These are phyloP conservation scores for Cydia amplana DNA, from an alignment of 1,140 invertebrate genomes.

Conservation along the genomic window DNA sequence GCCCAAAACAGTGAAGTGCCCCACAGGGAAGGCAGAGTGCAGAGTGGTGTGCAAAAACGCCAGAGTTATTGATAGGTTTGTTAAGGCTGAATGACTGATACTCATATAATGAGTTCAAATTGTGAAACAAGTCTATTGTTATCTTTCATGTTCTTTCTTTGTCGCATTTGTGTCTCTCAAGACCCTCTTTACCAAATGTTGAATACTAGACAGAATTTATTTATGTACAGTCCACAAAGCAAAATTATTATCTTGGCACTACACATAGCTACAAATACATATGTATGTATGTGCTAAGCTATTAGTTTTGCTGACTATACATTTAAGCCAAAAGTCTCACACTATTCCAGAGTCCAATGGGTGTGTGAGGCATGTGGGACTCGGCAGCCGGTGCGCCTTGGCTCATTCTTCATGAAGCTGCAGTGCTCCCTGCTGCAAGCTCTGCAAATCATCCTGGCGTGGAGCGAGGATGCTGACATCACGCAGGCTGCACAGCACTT, in stretches of 20 bases:
- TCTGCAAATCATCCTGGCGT: conserved; percentile 64
- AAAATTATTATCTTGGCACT: no score
- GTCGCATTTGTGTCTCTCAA: no score
- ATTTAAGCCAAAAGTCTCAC: not conserved
- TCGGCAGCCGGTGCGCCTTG: conserved; percentile 58
- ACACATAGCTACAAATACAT: no score
- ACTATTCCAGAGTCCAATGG: conserved; percentile 66
- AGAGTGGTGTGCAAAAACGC: conserved; percentile 57
- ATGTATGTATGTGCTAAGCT: no score
- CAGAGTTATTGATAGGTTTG: conserved; percentile 66
- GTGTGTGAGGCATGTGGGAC: conserved; percentile 63
- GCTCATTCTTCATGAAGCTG: conserved; percentile 65
- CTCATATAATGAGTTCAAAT: no score
- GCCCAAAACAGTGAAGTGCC: conserved; percentile 52
- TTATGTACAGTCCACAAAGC: no score
- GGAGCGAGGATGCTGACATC: conserved; percentile 68
- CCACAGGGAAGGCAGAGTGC: conserved; percentile 50
- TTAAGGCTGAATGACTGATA: not conserved
- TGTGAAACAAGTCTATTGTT: no score
- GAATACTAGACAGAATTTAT: no score
- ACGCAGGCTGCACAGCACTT: conserved; percentile 56
- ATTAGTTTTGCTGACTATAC: no score
- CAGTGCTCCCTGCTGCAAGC: conserved; percentile 65
- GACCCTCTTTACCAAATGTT: no score
- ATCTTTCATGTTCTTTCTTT: no score